Evolutionary conservation across 2,797 vertebrate genomes (phyloP).

Genomic region (Coranthus polyacanthus): DNA sequence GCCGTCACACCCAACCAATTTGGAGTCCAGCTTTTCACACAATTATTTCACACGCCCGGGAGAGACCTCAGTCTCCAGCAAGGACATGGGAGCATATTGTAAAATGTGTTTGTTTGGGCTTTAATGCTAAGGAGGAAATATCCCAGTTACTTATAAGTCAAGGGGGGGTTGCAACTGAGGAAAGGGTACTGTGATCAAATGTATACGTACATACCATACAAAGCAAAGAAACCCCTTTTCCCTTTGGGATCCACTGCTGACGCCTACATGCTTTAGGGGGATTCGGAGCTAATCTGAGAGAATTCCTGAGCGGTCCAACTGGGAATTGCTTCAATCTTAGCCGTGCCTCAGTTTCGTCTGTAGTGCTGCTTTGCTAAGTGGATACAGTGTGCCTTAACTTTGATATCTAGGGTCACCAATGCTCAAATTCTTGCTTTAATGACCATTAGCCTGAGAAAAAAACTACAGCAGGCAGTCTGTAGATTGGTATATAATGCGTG

Average conservation of each 20-base stretch:
- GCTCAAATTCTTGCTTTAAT: slow-evolving; percentile 51
- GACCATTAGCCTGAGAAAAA: slow-evolving; percentile 56
- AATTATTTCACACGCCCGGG: slow-evolving; percentile 68
- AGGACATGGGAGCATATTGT: slow-evolving; percentile 46
- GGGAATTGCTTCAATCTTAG: slow-evolving; percentile 47
- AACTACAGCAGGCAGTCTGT: slow-evolving; percentile 18
- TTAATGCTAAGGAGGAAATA: slow-evolving; percentile 48
- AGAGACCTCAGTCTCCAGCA: slow-evolving; percentile 49
- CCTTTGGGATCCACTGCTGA: slow-evolving; percentile 44
- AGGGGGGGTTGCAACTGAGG: slow-evolving; percentile 22
- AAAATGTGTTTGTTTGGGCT: slow-evolving; percentile 49
- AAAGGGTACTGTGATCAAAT: slow-evolving; percentile 29
- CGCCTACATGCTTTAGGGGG: slow-evolving; percentile 53
- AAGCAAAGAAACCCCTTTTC: slow-evolving; percentile 32
- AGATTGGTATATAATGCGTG: slow-evolving; percentile 34
- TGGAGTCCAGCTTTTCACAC: slow-evolving; percentile 65
- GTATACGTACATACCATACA: slow-evolving; percentile 28
- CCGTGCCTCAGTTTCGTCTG: slow-evolving; percentile 20
- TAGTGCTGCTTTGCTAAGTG: slow-evolving; percentile 33
- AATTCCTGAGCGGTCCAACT: slow-evolving; percentile 51
- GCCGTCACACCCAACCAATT: slow-evolving; percentile 62
- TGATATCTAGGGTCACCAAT: slow-evolving; percentile 36
- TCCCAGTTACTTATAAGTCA: slow-evolving; percentile 39
- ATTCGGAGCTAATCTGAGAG: slow-evolving; percentile 47
- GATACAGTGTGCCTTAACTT: slow-evolving; percentile 41